Conservation (phyloP, 2,888 invertebrate species). For the Caradrina clavipalpis region DNA sequence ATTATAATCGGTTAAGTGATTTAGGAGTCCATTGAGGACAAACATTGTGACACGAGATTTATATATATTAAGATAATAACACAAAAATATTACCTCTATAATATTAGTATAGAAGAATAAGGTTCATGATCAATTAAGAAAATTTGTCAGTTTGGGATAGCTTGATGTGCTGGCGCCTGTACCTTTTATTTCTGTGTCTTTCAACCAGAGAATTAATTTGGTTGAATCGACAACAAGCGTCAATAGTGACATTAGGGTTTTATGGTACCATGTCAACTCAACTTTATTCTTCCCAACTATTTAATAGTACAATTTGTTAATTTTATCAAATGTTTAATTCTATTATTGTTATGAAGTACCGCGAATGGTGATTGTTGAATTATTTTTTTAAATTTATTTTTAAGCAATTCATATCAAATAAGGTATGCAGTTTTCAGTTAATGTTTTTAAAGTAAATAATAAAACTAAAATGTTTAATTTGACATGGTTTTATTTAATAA, state of each 20-base stretch:
- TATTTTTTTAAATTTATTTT: constrained; percentile 50
- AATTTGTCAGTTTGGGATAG: too few relatives aligned
- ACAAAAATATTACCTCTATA: too few relatives aligned
- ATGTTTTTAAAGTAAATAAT: constrained; percentile 49
- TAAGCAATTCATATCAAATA: constrained; percentile 59
- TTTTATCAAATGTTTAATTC: constrained; percentile 52
- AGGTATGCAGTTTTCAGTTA: constrained; percentile 60
- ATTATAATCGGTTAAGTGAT: too few relatives aligned
- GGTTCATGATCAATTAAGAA: too few relatives aligned
- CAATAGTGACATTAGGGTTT: background rate
- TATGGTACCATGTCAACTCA: background rate
- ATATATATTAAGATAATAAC: too few relatives aligned
- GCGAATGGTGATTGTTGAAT: constrained; percentile 49
- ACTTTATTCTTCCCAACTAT: background rate
- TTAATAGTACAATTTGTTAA: constrained; percentile 24
- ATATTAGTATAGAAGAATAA: too few relatives aligned
- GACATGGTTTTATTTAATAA: constrained; percentile 56
- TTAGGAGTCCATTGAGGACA: too few relatives aligned
- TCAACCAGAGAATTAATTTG: background rate
- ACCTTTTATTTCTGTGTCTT: background rate
- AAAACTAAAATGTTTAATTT: constrained; percentile 37
- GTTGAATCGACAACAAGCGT: background rate
- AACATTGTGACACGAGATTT: too few relatives aligned
- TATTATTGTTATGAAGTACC: constrained; percentile 37
- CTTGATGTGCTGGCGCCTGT: too few relatives aligned